Percentiles rank a stretch among this genome's conserved stretches.
Evolutionary conservation across 23 tunicate species (phyloP).

Genomic region (Styela clava): DNA sequence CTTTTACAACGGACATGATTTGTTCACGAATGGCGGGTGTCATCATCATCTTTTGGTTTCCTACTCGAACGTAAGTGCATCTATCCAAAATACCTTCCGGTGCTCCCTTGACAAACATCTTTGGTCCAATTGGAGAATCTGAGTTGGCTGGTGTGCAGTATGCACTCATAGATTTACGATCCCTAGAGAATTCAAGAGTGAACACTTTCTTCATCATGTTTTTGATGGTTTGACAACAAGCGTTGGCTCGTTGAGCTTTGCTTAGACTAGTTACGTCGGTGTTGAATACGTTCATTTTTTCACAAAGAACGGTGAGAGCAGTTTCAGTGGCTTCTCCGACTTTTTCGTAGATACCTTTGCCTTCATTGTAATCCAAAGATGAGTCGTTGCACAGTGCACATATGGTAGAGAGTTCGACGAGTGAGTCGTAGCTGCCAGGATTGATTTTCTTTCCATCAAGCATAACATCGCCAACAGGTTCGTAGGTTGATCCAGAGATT

Average conservation of each 20-base stretch:
- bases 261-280: conserved; percentile 40
- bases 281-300: conserved; percentile 96
- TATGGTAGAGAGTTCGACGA: conserved; percentile 89
- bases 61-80: conserved; percentile 80
- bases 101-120: conserved; percentile 92
- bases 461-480: conserved; percentile 86
- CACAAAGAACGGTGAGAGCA: conserved; percentile 91
- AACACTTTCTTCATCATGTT: conserved; percentile 69
- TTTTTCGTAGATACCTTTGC: conserved; percentile 91
- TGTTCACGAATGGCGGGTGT: conserved; percentile 50
- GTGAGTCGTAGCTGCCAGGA: conserved; percentile 67
- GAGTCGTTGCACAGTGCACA: conserved; percentile 99
- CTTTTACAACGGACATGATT: conserved; percentile 67
- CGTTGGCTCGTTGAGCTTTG: conserved; percentile 63
- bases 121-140: conserved; percentile 44
- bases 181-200: conserved; percentile 98
- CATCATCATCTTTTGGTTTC: conserved; percentile 54
- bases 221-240: conserved; percentile 53
- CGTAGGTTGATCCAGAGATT: conserved; percentile 97
- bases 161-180: conserved; percentile 96
- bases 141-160: conserved; percentile 62
- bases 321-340: conserved; percentile 99
- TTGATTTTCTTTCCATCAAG: conserved; percentile 49
- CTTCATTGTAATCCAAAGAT: conserved; percentile 93
- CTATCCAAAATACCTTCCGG: conserved; percentile 99